A percentile compares a stretch with the other conserved stretches of the same genome.
phyloP scores from a whole-genome alignment of 2,888 invertebrate species.

The Thysanoteuthis rhombus region DNA sequence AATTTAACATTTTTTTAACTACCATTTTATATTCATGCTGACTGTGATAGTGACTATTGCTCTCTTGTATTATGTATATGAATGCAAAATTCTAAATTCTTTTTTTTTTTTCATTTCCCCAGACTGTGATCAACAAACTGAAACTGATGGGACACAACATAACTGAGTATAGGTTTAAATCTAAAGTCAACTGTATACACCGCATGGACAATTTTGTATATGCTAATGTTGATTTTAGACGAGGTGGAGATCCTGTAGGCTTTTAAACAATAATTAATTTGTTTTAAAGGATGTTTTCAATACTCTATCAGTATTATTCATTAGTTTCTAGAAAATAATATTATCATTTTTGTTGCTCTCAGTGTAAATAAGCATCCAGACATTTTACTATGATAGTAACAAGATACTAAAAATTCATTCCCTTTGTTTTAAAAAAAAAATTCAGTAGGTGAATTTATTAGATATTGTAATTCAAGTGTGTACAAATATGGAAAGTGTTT shows the following conservation, averaged over 20 bases:
- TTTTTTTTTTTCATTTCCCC: slow-evolving; percentile 38
- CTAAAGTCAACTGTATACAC: slow-evolving; percentile 50
- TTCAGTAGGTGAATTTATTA: not conserved
- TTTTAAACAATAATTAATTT: slow-evolving; percentile 32
- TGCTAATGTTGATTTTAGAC: slow-evolving; percentile 58
- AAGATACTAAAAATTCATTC: not conserved
- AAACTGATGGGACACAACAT: slow-evolving; percentile 51
- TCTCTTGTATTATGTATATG: too few relatives aligned
- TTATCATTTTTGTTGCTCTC: too few relatives aligned
- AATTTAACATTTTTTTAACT: too few relatives aligned
- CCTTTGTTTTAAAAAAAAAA: not conserved
- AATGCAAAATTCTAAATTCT: not conserved
- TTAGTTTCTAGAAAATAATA: not conserved
- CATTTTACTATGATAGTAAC: not conserved
- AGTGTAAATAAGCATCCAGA: too few relatives aligned
- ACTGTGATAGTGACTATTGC: too few relatives aligned
- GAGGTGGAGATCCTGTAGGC: slow-evolving; percentile 60
- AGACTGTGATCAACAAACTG: slow-evolving; percentile 51
- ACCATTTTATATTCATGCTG: too few relatives aligned
- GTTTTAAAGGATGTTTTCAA: not conserved
- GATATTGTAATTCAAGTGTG: not conserved
- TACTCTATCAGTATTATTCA: not conserved
- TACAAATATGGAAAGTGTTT: not conserved
- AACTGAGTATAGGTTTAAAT: slow-evolving; percentile 39
- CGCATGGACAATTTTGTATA: slow-evolving; percentile 42